Evolutionary conservation across 2,888 invertebrate species (phyloP), one percentile per base, ranked within the genome.

Genomic region (Altica lythri): DNA sequence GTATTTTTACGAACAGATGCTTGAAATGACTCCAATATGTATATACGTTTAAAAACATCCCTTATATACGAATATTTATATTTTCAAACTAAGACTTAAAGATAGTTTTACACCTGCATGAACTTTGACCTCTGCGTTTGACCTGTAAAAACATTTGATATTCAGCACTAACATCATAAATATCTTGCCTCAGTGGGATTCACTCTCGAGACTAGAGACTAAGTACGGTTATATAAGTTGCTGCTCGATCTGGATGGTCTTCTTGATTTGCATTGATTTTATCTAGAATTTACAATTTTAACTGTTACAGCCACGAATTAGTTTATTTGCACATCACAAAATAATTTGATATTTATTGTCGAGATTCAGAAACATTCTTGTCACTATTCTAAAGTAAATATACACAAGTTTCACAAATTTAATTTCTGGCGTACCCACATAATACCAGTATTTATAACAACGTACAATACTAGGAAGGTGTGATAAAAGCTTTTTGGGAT

Each of bases 101-200:
- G 16, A 14, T 34, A 34, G 44, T 40, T 37, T 38, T 54, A 49
- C 54, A 49, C 49, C 54, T 49, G 54, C 35, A 43, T 54, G 54
- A 49, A 49, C 54, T 54, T 54, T 54, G 54, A 54, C 54, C 54
- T 49, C 44, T 42, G 35, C 54, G 54, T 49, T 49, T 54, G 54
- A 54, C 54, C 54, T 54, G 54, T 44, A 27, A 54, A 54, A 45
- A 49, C 44, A 49, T 54, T 49, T 54, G 43, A 54, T 52, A 52
- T 48, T 54, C 54, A 48, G 44, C 38, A 29, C 54, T 43, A 49
- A 48, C 38, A 37, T 35, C 22, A 45, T 37, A 49, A 44, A 42
- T 40, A 14, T 40, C 18, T 17, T 30, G 9, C 30, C 25, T 4
- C 14, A 30, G 37, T 25, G 22, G 14, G 27, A 27, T 27, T 42